A percentile compares a stretch with the other conserved stretches of the same genome.
These are phyloP conservation scores for Drosophila arizonae DNA, from an alignment of 1,140 invertebrate species.

Conservation along the genomic window DNA sequence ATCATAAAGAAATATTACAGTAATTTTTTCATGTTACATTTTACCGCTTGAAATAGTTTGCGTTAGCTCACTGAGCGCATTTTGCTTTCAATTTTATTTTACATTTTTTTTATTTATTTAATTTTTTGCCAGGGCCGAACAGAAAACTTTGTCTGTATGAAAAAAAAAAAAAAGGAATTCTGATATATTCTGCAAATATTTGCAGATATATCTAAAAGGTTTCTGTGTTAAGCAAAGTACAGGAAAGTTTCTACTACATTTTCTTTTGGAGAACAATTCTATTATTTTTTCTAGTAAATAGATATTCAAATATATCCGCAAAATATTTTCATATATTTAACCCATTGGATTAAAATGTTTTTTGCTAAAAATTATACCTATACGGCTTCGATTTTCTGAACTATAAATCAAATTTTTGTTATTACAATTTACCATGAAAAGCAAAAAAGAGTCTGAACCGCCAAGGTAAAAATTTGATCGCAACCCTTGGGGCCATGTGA, in stretches of 20 bases:
- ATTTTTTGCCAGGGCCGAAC: background rate
- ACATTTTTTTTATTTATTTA: no score
- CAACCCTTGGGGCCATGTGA: background rate
- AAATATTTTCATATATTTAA: no score
- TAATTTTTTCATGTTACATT: slow-evolving; percentile 14
- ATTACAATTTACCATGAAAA: no score
- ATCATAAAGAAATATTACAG: slow-evolving; percentile 18
- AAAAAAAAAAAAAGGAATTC: background rate
- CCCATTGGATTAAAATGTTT: no score
- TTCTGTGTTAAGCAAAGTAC: no score
- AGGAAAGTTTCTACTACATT: background rate
- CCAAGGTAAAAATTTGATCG: background rate
- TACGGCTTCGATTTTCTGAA: no score
- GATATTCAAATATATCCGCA: no score
- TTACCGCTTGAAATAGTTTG: slow-evolving; percentile 13
- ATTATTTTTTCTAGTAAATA: no score
- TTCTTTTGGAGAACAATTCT: no score
- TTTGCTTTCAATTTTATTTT: background rate
- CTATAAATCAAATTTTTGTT: no score
- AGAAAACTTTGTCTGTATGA: background rate
- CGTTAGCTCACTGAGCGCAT: background rate
- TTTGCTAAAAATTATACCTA: no score
- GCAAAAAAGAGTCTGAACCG: no score
- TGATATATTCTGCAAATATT: background rate
- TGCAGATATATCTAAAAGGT: background rate